Conservation (phyloP, 2,888 invertebrate genomes). For the Octodonta nipae region DNA sequence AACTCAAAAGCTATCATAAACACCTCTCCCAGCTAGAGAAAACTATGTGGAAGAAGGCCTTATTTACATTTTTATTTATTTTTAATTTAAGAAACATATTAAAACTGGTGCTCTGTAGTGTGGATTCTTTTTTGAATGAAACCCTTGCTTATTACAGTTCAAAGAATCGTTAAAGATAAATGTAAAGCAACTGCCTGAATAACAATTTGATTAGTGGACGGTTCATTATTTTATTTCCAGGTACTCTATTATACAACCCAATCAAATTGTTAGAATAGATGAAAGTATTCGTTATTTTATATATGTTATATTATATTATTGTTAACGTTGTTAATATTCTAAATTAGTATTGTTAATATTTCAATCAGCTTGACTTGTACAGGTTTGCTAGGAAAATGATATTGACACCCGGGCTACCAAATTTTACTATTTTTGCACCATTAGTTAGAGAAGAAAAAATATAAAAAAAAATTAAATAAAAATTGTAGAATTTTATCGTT, state of each 20-base stretch:
- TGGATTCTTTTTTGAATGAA: conserved; percentile 13
- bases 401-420: conserved; percentile 3
- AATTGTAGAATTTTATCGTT: conserved; percentile 17
- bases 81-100: conserved; percentile 12
- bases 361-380: conserved; percentile 19
- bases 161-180: no score
- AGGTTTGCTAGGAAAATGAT: not conserved
- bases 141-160: not conserved
- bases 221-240: no score
- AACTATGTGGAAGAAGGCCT: conserved; percentile 20
- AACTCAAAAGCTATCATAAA: no score
- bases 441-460: conserved; percentile 13
- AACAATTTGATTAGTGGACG: no score
- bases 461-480: conserved; percentile 17
- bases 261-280: conserved; percentile 21
- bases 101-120: conserved; percentile 28
- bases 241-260: no score
- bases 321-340: conserved; percentile 32
- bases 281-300: conserved; percentile 28
- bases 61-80: conserved; percentile 15
- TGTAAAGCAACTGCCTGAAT: no score
- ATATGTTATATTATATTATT: conserved; percentile 35
- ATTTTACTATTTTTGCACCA: conserved; percentile 15
- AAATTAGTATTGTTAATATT: conserved; percentile 20
- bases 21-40: conserved; percentile 17